Conservation (phyloP, 37 sponge, comb jelly and placozoan species). For the Diacarnus erythraeanus region DNA sequence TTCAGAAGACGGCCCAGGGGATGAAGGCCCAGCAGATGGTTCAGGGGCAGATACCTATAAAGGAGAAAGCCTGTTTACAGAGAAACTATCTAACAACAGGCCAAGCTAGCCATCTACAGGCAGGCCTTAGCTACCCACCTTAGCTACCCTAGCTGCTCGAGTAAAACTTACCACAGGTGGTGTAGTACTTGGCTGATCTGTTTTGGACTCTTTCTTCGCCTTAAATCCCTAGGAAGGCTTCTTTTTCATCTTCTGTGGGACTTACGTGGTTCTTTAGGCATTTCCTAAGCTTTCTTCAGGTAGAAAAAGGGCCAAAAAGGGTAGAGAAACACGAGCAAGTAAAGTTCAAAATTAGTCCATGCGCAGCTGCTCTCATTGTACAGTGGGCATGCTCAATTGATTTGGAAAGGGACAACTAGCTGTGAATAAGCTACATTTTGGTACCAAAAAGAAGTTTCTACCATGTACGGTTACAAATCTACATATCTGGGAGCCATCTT, state of each 20-base stretch:
- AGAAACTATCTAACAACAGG: neutral
- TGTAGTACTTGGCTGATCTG: neutral
- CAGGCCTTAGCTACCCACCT: no score
- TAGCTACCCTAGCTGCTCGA: no score
- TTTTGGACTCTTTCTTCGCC: neutral
- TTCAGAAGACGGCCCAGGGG: no score
- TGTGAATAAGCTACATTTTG: no score
- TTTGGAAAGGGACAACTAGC: neutral
- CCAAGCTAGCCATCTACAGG: no score
- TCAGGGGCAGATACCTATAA: conserved; percentile 1
- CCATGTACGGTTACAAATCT: neutral
- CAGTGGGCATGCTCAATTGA: neutral
- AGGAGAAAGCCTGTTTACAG: neutral
- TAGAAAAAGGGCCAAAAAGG: no score
- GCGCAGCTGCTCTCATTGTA: neutral
- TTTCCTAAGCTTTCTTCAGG: neutral
- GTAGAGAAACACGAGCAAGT: neutral
- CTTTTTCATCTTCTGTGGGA: neutral
- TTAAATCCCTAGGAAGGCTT: neutral
- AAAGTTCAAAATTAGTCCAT: neutral
- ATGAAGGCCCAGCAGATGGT: neutral
- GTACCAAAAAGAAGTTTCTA: neutral
- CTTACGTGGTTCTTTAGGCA: neutral
- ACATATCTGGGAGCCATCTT: neutral
- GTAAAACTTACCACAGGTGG: neutral